Evolutionary conservation across 2,113 vertebrate species (phyloP).

Genomic region (Pleuronectes platessa): DNA sequence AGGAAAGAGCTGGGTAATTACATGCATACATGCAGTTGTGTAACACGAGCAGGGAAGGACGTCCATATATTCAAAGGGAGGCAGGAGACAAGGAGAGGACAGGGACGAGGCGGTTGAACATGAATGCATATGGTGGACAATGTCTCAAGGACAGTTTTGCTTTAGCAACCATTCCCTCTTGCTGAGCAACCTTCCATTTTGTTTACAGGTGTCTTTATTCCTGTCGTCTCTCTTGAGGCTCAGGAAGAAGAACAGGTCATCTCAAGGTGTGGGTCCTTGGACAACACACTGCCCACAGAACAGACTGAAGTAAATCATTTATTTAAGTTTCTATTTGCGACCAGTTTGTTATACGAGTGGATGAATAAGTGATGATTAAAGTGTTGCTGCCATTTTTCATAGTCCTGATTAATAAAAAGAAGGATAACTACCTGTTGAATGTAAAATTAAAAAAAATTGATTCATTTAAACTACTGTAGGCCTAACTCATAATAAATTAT

Average conservation of each 20-base stretch:
- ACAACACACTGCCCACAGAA: neutral
- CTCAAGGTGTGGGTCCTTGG: neutral
- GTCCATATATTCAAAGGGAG: conserved; percentile 36
- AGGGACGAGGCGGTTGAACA: neutral
- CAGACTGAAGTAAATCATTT: too few species aligned
- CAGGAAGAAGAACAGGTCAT: neutral
- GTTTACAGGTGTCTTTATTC: neutral
- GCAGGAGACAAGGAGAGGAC: neutral
- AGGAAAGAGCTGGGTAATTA: conserved; percentile 56
- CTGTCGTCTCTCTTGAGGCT: neutral
- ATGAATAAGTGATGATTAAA: too few species aligned
- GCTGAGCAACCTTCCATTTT: neutral
- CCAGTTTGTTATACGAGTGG: too few species aligned
- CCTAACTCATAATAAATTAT: too few species aligned
- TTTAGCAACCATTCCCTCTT: neutral
- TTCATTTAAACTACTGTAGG: too few species aligned
- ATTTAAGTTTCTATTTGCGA: too few species aligned
- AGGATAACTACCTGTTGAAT: too few species aligned
- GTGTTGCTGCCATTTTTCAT: too few species aligned
- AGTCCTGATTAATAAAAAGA: too few species aligned
- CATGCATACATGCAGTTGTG: conserved; percentile 29
- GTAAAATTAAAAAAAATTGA: too few species aligned
- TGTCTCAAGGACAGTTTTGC: neutral
- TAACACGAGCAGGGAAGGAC: conserved; percentile 14
- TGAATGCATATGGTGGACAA: neutral